Evolutionary conservation across 30 jellyfish, hydroid and myxozoan species (phyloP).

Genomic region (Chrysaora quinquecirrha): DNA sequence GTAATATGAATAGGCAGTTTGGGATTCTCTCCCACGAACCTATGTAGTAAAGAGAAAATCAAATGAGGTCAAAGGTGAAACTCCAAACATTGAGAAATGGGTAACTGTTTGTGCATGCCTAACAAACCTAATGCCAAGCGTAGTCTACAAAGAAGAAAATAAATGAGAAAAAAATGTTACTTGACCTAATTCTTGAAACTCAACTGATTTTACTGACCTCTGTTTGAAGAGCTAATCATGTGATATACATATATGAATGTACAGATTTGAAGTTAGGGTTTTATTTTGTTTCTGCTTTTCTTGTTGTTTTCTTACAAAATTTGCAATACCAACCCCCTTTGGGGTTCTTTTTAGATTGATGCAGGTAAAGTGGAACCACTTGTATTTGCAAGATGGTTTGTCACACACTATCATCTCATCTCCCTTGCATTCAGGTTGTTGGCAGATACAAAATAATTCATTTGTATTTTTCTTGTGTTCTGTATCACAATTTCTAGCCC

Average conservation of each 20-base stretch:
- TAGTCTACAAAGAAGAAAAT: slow-evolving; percentile 21
- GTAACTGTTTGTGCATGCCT: slow-evolving; percentile 63
- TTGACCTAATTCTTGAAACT: background rate
- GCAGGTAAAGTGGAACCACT: slow-evolving; percentile 24
- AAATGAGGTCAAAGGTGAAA: background rate
- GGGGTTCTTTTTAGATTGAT: background rate
- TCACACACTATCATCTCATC: slow-evolving; percentile 18
- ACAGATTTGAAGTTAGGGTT: too few species aligned
- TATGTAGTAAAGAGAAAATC: background rate
- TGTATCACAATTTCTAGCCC: background rate
- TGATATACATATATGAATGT: background rate
- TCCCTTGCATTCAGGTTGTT: slow-evolving; percentile 23
- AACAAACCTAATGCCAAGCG: slow-evolving; percentile 40
- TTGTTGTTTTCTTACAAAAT: background rate
- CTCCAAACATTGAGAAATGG: slow-evolving; percentile 36
- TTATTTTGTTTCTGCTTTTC: too few species aligned
- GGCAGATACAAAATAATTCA: slow-evolving; percentile 19
- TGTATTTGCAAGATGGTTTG: slow-evolving; percentile 21
- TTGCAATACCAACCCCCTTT: slow-evolving; percentile 12
- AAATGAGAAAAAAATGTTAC: background rate
- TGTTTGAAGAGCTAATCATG: slow-evolving; percentile 2
- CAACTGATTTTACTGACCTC: background rate
- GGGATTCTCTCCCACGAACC: slow-evolving; percentile 31
- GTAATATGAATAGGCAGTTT: slow-evolving; percentile 13
- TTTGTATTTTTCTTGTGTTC: background rate